These are phyloP conservation scores for Nasonovia ribisnigri DNA, from an alignment of 2,888 invertebrate species.

Conservation along the genomic window DNA sequence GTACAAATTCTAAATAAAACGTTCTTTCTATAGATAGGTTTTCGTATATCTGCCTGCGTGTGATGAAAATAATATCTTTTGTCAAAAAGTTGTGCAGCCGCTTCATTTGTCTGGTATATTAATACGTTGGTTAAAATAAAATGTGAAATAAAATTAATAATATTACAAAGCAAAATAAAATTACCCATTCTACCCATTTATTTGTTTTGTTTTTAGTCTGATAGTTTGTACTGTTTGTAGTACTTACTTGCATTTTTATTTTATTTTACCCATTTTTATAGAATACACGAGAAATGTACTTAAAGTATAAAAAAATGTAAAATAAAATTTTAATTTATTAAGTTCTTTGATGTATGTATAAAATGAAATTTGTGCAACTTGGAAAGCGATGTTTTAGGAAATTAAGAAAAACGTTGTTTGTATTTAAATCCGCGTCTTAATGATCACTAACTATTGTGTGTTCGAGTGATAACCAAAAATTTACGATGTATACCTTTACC, in stretches of 20 bases:
- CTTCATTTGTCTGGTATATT: not conserved
- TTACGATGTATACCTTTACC: not conserved
- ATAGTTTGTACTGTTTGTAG: too few relatives aligned
- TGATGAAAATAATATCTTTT: not conserved
- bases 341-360: not conserved
- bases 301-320: not conserved
- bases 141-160: not conserved
- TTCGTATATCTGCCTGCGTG: not conserved
- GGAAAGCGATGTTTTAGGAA: not conserved
- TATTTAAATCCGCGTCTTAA: not conserved
- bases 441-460: too few relatives aligned
- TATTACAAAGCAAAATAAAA: not conserved
- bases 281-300: not conserved
- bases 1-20: not conserved
- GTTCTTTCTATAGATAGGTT: not conserved
- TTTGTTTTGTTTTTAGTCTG: too few relatives aligned
- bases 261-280: not conserved
- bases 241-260: too few relatives aligned
- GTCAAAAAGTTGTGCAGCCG: not conserved
- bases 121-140: not conserved
- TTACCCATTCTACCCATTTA: not conserved
- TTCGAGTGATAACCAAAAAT: not conserved
- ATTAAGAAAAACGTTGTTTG: not conserved
- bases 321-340: not conserved
- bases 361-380: not conserved